Conservation (phyloP, 2,113 vertebrate genomes). For the Salvelinus fontinalis region DNA sequence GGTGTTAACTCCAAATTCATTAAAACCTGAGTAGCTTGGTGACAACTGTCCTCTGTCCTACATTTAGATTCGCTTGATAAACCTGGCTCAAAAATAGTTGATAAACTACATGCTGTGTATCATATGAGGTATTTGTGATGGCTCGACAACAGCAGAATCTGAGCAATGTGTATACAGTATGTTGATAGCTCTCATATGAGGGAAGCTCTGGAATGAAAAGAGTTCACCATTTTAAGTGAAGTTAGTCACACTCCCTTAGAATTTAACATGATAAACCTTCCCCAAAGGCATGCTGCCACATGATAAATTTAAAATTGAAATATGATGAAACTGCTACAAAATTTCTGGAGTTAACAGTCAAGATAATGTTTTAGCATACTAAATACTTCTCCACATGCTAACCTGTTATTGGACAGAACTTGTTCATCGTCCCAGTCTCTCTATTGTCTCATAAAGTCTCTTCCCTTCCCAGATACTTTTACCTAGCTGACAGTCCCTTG, state of each 20-base stretch:
- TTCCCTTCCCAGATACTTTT: background rate
- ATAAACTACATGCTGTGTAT: background rate
- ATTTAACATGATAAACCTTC: background rate
- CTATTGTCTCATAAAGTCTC: background rate
- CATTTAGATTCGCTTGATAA: conserved; percentile 25
- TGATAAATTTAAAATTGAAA: too few species aligned
- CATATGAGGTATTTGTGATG: background rate
- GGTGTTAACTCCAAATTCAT: conserved; percentile 14
- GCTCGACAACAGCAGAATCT: background rate
- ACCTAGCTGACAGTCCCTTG: background rate
- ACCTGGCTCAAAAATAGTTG: conserved; percentile 12
- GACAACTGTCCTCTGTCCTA: conserved; percentile 15
- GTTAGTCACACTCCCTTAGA: too few species aligned
- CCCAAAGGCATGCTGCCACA: background rate
- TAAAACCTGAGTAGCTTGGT: background rate
- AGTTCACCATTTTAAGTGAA: background rate
- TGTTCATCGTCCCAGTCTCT: too few species aligned
- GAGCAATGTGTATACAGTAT: background rate
- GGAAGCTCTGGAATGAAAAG: background rate
- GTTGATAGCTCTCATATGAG: background rate
- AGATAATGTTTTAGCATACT: too few species aligned
- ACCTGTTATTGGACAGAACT: too few species aligned
- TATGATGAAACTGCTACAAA: background rate
- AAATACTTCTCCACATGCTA: too few species aligned
- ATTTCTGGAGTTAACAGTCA: background rate